Evolutionary conservation across 2,113 vertebrate genomes (phyloP).

Genomic region (Laticauda colubrina): DNA sequence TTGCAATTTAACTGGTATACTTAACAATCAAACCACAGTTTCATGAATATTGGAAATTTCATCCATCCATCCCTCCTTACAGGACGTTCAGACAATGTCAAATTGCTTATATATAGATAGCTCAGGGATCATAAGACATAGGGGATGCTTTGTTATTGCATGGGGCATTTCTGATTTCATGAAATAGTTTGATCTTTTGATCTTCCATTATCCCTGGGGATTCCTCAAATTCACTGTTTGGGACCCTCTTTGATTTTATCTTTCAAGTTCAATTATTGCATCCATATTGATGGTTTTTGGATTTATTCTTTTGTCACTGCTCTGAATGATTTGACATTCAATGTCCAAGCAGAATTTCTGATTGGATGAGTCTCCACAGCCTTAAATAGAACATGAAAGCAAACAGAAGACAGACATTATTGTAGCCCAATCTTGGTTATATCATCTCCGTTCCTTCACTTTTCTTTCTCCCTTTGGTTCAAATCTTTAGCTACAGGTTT

Average conservation of each 20-base stretch:
- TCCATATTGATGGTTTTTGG: neutral
- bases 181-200: neutral
- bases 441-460: neutral
- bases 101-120: neutral
- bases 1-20: neutral
- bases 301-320: neutral
- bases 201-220: neutral
- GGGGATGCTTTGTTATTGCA: neutral
- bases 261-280: neutral
- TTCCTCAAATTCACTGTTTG: neutral
- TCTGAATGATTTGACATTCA: neutral
- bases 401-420: neutral
- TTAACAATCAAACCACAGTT: neutral
- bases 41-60: neutral
- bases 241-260: neutral
- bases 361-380: neutral
- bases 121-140: neutral
- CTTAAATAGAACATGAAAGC: neutral
- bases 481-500: neutral
- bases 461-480: neutral
- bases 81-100: neutral
- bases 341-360: neutral
- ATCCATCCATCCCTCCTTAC: neutral
- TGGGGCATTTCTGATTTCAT: neutral
- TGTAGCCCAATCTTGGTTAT: neutral